Base-by-base conservation (phyloP, 2,797 vertebrate genomes). In the Miichthys miiuy region DNA sequence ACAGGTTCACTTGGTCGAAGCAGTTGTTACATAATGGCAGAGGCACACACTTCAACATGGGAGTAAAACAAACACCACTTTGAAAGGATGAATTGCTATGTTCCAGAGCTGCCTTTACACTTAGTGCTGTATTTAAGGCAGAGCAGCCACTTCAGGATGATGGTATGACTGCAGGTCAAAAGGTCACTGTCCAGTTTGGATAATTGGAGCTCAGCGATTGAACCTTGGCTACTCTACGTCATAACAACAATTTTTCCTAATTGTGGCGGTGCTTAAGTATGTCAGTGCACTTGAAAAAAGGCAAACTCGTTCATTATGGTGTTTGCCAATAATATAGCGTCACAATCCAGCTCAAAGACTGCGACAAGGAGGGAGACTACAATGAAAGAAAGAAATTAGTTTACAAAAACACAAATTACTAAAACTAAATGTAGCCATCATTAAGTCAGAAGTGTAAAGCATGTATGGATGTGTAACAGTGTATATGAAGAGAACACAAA, bases 41-140 rank as follows among this genome's bases (percentile, higher is more conserved):
- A 80, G 75, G 85, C 38, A 5, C 11, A 77, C 10, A n/a, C 68
- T 84, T 87, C 84, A 73, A 75, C 72, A 61, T 83, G 83, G 66
- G 48, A 72, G 70, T 12, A 70, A 81, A 80, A 48, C 30, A 75
- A 73, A 81, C 61, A 3, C 58, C 4, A 17, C 41, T 63, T 44
- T 56, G 41, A 67, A 20, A 47, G 41, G 65, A 57, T 50, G 47
- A 46, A 72, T 17, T 48, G 23, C 47, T 17, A 0, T 54, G 51
- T 30, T 78, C 20, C 50, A 48, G 47, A 41, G n/a, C 23, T 64
- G 50, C 52, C 18, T 60, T 38, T 9, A 21, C n/a, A 25, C 23
- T 17, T 16, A 13, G 51, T 11, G 51, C 47, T 42, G 56, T 42
- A 12, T 47, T 55, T 46, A 60, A 71, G 48, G 27, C 51, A 73